Evolutionary conservation across 2,113 vertebrate species (phyloP).

Genomic region (Lagopus leucura): DNA sequence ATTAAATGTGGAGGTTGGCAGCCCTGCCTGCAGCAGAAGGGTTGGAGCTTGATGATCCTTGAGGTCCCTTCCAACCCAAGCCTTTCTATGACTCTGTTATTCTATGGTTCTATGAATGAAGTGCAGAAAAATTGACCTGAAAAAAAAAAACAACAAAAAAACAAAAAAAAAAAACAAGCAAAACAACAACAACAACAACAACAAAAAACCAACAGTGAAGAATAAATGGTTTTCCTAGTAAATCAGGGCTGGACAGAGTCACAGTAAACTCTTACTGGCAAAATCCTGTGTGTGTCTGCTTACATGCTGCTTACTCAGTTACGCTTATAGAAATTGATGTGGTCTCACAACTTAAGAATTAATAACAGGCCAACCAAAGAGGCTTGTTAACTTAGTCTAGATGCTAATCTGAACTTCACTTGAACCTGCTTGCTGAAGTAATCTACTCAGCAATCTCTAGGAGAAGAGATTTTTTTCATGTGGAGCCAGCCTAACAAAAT

Average conservation of each 20-base stretch:
- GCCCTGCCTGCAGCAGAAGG: no score
- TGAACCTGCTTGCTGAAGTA: slow-evolving; percentile 18
- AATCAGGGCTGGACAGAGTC: not conserved
- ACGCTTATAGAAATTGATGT: slow-evolving; percentile 14
- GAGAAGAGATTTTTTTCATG: not conserved
- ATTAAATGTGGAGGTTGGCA: no score
- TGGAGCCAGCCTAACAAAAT: slow-evolving; percentile 27
- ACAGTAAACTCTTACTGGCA: not conserved
- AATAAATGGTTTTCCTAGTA: not conserved
- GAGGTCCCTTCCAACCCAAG: no score
- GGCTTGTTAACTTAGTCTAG: slow-evolving; percentile 15
- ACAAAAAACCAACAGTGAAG: not conserved
- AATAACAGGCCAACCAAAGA: not conserved
- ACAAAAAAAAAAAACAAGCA: not conserved
- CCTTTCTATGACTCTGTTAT: no score
- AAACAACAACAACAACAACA: no score
- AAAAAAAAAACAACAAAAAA: not conserved
- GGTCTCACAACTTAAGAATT: not conserved
- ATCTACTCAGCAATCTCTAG: slow-evolving; percentile 12
- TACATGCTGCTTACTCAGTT: not conserved
- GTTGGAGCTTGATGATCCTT: no score
- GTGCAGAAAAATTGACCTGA: not conserved
- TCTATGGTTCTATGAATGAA: not conserved
- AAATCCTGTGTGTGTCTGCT: not conserved
- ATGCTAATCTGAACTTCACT: slow-evolving; percentile 44